Evolutionary conservation across 2,888 invertebrate species (phyloP), one percentile per base, ranked within the genome.

Genomic region (Drosophila paracracens): DNA sequence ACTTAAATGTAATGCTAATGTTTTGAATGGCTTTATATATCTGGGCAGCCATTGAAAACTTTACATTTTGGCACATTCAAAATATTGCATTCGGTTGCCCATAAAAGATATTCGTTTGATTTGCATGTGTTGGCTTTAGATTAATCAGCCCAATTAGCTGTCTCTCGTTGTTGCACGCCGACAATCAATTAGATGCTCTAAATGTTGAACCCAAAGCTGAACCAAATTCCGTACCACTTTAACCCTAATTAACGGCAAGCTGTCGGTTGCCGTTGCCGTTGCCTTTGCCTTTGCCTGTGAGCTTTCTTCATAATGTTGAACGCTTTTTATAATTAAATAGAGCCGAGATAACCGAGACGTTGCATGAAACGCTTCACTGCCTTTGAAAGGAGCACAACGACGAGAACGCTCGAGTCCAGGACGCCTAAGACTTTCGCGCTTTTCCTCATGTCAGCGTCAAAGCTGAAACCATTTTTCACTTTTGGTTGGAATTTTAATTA

Each of bases 1-100:
- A 84, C 85, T 85, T 82, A 84, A 88, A 85, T 77, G 79, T 79
- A 78, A 87, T 84, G 84, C 79, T 81, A 79, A 84, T 85, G 88
- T 79, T 78, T 70, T 62, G 51, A 72, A 50, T 79, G 46, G 64
- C 54, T 67, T 70, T 60, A 64, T 70, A 72, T 76, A 69, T 69
- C n/a, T 29, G 38, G 59, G 51, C 67, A 21, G 43, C 13, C 43
- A 46, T 21, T 46, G 43, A 46, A 69, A 81, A 36, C 16, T 25
- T 43, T 59, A 73, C 67, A 70, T 53, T 35, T 25, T 43, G 60
- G 2, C 43, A 43, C 63, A 72, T 63, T 54, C 31, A 66, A 66
- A 71, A 64, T 70, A 78, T 70, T 76, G 58, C 63, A 60, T 72
- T 57, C 27, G 21, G 59, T 67, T 43, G 13, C 4, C n/a, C 25